Conservation (phyloP, 1,140 invertebrate species). For the Zaprionus vittiger region DNA sequence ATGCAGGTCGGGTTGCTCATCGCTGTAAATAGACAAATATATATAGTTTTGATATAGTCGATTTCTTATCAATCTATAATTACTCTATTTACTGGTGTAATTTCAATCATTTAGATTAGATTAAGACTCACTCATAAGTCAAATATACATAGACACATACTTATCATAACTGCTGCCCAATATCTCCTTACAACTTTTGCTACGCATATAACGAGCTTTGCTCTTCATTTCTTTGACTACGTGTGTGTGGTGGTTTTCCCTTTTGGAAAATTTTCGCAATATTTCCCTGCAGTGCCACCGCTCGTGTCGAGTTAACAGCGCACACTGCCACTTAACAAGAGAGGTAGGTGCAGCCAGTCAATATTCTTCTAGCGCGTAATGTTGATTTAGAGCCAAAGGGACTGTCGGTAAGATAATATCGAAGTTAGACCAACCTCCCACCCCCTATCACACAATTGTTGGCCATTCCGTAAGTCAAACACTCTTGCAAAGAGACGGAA, state of each 20-base stretch:
- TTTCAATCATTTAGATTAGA: neutral
- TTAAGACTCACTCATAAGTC: neutral
- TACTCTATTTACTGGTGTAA: neutral
- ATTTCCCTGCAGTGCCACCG: constrained; percentile 12
- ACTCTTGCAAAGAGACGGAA: constrained; percentile 30
- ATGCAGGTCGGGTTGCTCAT: constrained; percentile 79
- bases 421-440: constrained; percentile 5
- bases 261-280: constrained; percentile 19
- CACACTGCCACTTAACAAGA: constrained; percentile 46
- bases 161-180: constrained; percentile 62
- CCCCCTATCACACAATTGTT: neutral
- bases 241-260: neutral
- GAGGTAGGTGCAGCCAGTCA: constrained; percentile 45
- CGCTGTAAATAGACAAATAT: constrained; percentile 45
- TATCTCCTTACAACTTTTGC: constrained; percentile 78
- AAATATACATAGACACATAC: constrained; percentile 42
- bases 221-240: constrained; percentile 60
- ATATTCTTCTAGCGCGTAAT: constrained; percentile 40
- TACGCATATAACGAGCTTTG: constrained; percentile 75
- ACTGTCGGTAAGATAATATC: constrained; percentile 50
- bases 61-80: neutral
- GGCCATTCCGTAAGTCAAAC: constrained; percentile 18
- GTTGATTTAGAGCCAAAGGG: constrained; percentile 45
- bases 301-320: constrained; percentile 45
- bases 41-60: neutral